Percentiles rank a stretch among this genome's conserved stretches.
phyloP scores from a whole-genome alignment of 2,888 invertebrate genomes.

The Hoplodrina blanda region DNA sequence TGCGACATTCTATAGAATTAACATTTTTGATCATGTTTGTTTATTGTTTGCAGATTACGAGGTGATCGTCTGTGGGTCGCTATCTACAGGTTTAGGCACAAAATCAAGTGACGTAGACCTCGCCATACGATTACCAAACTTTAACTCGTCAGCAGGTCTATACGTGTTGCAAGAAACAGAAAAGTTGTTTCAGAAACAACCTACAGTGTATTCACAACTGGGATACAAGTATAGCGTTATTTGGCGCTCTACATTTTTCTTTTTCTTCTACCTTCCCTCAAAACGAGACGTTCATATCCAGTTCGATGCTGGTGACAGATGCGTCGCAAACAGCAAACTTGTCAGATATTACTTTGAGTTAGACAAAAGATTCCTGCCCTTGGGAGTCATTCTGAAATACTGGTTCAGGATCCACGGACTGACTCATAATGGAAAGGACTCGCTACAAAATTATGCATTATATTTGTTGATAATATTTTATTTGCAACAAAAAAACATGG shows the following conservation, averaged over 20 bases:
- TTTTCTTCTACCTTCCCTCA: constrained; percentile 32
- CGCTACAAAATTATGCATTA: constrained; percentile 6
- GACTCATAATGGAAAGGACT: not conserved
- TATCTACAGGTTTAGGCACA: constrained; percentile 56
- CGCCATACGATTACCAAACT: constrained; percentile 41
- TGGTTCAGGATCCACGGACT: constrained; percentile 43
- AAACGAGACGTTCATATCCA: constrained; percentile 15
- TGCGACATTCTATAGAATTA: no score
- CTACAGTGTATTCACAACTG: constrained; percentile 35
- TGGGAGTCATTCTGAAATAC: constrained; percentile 55
- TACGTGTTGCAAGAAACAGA: constrained; percentile 31
- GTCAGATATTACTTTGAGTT: constrained; percentile 50
- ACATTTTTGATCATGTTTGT: no score
- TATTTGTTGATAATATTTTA: constrained; percentile 61
- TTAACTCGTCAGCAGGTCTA: constrained; percentile 2
- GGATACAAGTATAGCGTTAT: not conserved
- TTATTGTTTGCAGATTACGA: constrained; percentile 48
- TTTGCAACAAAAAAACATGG: constrained; percentile 57
- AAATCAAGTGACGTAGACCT: constrained; percentile 64
- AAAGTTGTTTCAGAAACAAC: constrained; percentile 36
- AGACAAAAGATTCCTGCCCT: constrained; percentile 41
- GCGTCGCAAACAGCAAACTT: constrained; percentile 19
- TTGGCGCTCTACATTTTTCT: not conserved
- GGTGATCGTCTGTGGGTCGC: constrained; percentile 56
- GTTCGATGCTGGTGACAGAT: not conserved